phyloP scores from a whole-genome alignment of 2,888 invertebrate genomes.

The Athalia cordata region DNA sequence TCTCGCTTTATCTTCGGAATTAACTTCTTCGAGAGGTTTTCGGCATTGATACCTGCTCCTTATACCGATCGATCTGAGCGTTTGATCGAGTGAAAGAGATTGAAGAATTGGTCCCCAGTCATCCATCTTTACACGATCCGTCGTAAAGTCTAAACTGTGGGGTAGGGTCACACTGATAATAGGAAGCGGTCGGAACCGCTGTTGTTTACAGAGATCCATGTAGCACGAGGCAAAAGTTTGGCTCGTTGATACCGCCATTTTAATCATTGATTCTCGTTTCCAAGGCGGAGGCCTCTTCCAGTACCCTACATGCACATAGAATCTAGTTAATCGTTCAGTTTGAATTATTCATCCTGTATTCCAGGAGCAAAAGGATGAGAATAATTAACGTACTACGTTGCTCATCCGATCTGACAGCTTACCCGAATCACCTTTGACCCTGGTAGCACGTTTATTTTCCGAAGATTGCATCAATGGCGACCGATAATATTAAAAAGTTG shows the following conservation, averaged over 20 bases:
- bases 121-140: slow-evolving; percentile 83
- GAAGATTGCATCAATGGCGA: slow-evolving; percentile 30
- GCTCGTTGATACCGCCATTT: slow-evolving; percentile 59
- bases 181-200: slow-evolving; percentile 65
- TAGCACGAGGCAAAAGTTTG: slow-evolving; percentile 68
- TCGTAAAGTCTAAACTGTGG: slow-evolving; percentile 80
- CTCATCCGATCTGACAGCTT: slow-evolving; percentile 24
- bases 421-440: slow-evolving; percentile 33
- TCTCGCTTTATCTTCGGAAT: slow-evolving; percentile 79
- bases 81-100: slow-evolving; percentile 82
- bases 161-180: slow-evolving; percentile 68
- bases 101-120: slow-evolving; percentile 87
- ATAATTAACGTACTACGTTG: background rate
- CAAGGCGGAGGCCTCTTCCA: slow-evolving; percentile 42
- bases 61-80: slow-evolving; percentile 81
- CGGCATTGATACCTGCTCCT: slow-evolving; percentile 79
- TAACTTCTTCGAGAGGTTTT: slow-evolving; percentile 75
- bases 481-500: background rate
- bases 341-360: background rate
- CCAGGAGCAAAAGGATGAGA: background rate
- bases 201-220: slow-evolving; percentile 69
- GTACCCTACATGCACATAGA: slow-evolving; percentile 9
- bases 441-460: background rate
- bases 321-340: too few relatives aligned
- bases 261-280: slow-evolving; percentile 47